Conservation (phyloP, 2,113 vertebrate genomes). For the Toxostoma redivivum region DNA sequence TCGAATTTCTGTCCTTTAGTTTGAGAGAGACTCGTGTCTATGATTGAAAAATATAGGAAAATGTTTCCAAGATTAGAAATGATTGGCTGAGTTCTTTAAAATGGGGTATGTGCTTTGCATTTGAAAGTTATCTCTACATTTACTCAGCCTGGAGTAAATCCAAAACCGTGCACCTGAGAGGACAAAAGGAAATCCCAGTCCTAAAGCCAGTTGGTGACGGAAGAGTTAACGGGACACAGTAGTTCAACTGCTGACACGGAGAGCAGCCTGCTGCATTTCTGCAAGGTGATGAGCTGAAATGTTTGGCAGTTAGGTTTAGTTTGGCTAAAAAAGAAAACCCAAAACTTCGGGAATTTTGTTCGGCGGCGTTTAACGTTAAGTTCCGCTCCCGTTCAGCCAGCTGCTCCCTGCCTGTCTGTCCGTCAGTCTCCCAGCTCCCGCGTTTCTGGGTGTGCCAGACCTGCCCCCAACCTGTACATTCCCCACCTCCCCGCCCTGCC, state of each 20-base stretch:
- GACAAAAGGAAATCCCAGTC: neutral
- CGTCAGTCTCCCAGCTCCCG: neutral
- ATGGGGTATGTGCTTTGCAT: neutral
- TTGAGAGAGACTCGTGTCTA: neutral
- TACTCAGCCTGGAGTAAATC: neutral
- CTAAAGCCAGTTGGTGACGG: neutral
- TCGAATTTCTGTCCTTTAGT: neutral
- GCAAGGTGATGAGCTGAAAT: slow-evolving; percentile 1
- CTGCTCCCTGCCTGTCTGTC: neutral
- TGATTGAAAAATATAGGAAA: neutral
- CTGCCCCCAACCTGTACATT: slow-evolving; percentile 64
- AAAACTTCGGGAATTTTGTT: neutral
- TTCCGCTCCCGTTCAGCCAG: neutral
- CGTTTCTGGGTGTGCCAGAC: slow-evolving; percentile 57
- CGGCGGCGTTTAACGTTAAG: neutral
- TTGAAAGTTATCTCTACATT: neutral
- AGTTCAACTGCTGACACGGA: neutral
- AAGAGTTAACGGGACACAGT: slow-evolving; percentile 2
- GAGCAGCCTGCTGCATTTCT: neutral
- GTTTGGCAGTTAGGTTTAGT: neutral
- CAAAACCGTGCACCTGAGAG: neutral
- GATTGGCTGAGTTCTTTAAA: neutral
- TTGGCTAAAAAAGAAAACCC: fast-evolving
- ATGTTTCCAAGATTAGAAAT: neutral
- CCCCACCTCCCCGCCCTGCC: slow-evolving; percentile 52